Conservation (phyloP, 2,888 invertebrate species). For the Frankliniella fusca region DNA sequence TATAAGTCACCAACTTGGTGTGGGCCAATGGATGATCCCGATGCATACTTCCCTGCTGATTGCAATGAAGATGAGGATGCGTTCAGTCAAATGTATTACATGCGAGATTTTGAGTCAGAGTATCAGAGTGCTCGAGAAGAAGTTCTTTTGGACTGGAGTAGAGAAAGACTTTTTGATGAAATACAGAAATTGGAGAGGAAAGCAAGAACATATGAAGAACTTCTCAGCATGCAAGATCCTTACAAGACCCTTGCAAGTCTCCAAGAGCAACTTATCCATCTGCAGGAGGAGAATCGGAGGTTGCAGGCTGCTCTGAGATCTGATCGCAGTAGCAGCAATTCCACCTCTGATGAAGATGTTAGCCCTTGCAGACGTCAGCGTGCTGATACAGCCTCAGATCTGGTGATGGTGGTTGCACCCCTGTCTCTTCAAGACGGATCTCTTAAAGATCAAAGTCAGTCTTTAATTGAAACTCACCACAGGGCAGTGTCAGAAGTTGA, state of each 20-base stretch:
- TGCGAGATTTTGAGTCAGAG: conserved; percentile 13
- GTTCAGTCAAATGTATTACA: conserved; percentile 16
- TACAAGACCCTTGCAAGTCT: background rate
- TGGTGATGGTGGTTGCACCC: conserved; percentile 3
- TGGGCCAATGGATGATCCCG: conserved; percentile 17
- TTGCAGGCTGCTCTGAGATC: background rate
- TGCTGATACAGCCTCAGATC: background rate
- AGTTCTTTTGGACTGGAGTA: background rate
- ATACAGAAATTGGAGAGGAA: conserved; percentile 4
- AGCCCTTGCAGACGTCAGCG: background rate
- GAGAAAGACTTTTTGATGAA: background rate
- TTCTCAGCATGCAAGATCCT: background rate
- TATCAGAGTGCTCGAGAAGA: conserved; percentile 15
- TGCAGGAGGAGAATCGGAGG: background rate
- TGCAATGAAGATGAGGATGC: conserved; percentile 1
- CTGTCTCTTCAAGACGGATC: conserved; percentile 14
- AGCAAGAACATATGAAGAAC: background rate
- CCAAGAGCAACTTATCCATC: background rate
- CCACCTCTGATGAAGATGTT: background rate
- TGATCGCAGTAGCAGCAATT: background rate
- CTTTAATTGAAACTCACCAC: background rate
- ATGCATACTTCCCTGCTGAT: conserved; percentile 4
- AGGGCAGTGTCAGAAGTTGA: background rate
- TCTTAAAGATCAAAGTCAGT: background rate
- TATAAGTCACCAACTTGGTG: conserved; percentile 6